Conservation (phyloP, 2,113 vertebrate species). For the Monopterus albus region DNA sequence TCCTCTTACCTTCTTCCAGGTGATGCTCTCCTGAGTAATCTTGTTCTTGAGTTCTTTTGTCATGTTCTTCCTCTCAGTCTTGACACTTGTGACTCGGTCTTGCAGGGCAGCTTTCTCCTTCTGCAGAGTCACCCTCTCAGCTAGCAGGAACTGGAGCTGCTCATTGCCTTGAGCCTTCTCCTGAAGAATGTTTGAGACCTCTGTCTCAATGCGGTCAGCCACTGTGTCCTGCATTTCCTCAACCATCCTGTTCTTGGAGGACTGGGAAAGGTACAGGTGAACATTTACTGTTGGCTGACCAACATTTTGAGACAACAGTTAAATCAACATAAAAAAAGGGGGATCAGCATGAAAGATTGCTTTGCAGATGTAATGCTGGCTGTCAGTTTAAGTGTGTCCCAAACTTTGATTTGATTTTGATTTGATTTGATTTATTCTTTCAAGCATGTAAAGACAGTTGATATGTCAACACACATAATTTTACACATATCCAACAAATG, state of each 20-base stretch:
- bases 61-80: conserved; percentile 59
- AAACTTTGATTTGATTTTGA: too few species aligned
- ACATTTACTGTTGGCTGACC: too few species aligned
- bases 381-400: neutral
- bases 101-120: neutral
- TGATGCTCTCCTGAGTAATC: conserved; percentile 53
- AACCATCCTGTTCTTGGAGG: conserved; percentile 49
- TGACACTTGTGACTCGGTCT: conserved; percentile 8
- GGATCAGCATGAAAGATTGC: too few species aligned
- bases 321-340: too few species aligned
- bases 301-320: too few species aligned
- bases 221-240: conserved; percentile 75
- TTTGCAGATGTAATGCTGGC: neutral
- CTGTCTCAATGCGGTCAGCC: neutral
- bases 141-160: conserved; percentile 62
- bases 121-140: conserved; percentile 72
- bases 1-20: conserved; percentile 67
- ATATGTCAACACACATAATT: too few species aligned
- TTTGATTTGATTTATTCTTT: too few species aligned
- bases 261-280: neutral
- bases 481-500: too few species aligned
- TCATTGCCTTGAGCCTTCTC: conserved; percentile 63
- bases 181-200: neutral
- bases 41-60: conserved; percentile 64
- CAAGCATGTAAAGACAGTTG: too few species aligned